Base-by-base conservation (phyloP, 1,140 invertebrate genomes). In the Trissolcus basalis region DNA sequence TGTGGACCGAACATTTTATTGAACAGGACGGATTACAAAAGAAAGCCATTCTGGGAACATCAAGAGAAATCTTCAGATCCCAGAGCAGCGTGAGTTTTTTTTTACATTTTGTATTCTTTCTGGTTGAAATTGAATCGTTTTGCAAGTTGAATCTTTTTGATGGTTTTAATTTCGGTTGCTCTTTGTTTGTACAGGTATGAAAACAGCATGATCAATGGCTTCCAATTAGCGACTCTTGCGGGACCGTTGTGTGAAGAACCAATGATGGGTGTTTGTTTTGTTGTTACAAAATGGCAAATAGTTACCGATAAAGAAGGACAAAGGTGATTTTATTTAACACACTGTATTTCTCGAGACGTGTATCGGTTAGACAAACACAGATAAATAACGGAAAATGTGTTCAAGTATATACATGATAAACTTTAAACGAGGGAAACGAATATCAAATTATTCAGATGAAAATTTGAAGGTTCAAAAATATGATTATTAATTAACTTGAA, bases 191-290 rank as follows among this genome's bases (percentile, higher is more conserved):
- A 79, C 56, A 87, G 86, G 81, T 95, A 91, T 81, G 93, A 94
- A 79, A 93, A 91, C 82, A 95, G 93, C 86, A 93, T 99, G 83
- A 90, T 99, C 1, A 97, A 95, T 89, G 97, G 98, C 1, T 99
- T 99, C 87, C 96, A 99, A 90, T 85, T 99, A 81, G 96, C 96
- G 0, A 94, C 95, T 1, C 86, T 94, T 11, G 92, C 95, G 47
- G 97, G 98, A 4, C 96, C 97, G 4, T 83, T 98, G 13, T 99
- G 97, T 89, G 96, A 98, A 84, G 97, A 99, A 82, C 96, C 97
- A 12, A 95, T 98, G 94, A 95, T 94, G 90, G 97, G 97, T 0
- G 95, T 98, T 0, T 95, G 93, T 59, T 98, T 98, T 87, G 89
- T 96, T 68, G 90, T 98, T 1, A 93, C 97, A 82, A 93, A 94